These are phyloP conservation scores for Netelia fuscicornis DNA, from an alignment of 2,888 invertebrate genomes.

Conservation along the genomic window DNA sequence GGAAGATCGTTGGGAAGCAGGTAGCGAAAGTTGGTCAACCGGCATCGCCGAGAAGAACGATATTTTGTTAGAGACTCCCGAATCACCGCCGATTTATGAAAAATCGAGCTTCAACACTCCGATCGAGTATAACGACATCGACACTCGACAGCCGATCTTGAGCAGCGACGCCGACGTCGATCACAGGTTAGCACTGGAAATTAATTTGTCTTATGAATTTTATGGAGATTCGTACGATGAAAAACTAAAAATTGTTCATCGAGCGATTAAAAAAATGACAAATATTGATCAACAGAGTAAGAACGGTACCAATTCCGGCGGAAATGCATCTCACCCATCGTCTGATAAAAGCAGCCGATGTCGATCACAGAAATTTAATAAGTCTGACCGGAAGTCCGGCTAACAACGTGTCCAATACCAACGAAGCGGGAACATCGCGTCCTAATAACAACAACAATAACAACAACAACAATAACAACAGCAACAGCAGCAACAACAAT, in stretches of 20 bases:
- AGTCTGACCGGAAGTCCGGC: conserved; percentile 91
- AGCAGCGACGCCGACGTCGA: conserved; percentile 83
- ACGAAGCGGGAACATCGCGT: conserved; percentile 72
- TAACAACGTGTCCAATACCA: conserved; percentile 78
- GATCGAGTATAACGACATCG: conserved; percentile 88
- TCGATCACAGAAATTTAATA: conserved; percentile 94
- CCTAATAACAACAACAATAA: conserved; percentile 71
- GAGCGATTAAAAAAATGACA: background rate
- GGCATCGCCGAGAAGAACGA: conserved; percentile 75
- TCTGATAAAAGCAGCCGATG: conserved; percentile 86
- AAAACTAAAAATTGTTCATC: too few species aligned
- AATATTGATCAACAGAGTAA: conserved; percentile 72
- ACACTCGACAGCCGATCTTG: conserved; percentile 81
- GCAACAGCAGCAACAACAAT: conserved; percentile 69
- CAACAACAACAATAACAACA: conserved; percentile 69
- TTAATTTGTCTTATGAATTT: conserved; percentile 26
- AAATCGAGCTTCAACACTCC: conserved; percentile 87
- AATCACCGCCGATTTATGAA: conserved; percentile 89
- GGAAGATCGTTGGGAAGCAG: conserved; percentile 80
- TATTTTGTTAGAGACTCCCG: conserved; percentile 86
- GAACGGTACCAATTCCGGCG: conserved; percentile 80
- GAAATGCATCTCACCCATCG: conserved; percentile 82
- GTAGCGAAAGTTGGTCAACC: conserved; percentile 79
- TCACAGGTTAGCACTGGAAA: conserved; percentile 77
- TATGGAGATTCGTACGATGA: too few species aligned